These are phyloP conservation scores for Spodoptera frugiperda DNA, from an alignment of 1,140 invertebrate species.

Conservation along the genomic window DNA sequence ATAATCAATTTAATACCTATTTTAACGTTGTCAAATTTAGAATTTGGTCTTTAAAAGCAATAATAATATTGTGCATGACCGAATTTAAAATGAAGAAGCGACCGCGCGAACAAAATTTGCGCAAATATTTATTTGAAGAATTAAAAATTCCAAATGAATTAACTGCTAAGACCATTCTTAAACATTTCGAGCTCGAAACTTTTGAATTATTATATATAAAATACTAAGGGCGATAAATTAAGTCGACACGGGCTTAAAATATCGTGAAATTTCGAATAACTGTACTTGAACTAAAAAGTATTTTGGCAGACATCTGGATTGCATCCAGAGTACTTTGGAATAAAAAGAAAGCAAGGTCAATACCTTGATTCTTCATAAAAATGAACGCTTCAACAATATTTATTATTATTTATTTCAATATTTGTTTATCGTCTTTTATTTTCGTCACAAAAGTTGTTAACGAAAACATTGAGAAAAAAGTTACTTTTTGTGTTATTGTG, in stretches of 20 bases:
- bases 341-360: constrained; percentile 22
- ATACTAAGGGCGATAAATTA: constrained; percentile 18
- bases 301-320: constrained; percentile 15
- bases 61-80: not conserved
- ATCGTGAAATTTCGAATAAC: not conserved
- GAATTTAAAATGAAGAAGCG: not conserved
- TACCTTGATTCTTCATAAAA: not conserved
- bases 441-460: not conserved
- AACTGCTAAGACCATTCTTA: not conserved
- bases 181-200: not conserved
- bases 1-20: not conserved
- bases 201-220: constrained; percentile 8
- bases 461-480: not conserved
- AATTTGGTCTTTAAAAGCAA: too few species aligned
- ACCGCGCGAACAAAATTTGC: not conserved
- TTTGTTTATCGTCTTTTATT: not conserved
- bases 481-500: not conserved
- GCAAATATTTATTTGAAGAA: not conserved
- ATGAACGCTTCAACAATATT: not conserved
- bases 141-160: constrained; percentile 13
- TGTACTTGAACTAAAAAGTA: constrained; percentile 29
- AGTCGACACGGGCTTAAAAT: constrained; percentile 15
- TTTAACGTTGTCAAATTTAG: too few species aligned
- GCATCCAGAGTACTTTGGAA: not conserved
- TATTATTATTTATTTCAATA: not conserved